Evolutionary conservation across 2,797 vertebrate species (phyloP).

Genomic region (Peromyscus attwateri): DNA sequence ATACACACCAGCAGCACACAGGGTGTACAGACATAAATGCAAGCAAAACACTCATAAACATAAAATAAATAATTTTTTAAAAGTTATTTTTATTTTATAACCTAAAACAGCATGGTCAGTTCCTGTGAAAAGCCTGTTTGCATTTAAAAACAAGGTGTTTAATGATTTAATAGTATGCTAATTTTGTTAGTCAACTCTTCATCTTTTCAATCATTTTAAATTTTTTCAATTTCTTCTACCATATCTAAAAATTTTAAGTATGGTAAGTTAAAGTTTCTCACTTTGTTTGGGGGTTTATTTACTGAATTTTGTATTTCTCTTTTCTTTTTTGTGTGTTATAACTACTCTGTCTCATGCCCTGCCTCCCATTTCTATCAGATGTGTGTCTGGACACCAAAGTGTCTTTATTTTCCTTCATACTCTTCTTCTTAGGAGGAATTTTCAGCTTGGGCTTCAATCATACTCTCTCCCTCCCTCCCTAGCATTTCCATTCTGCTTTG

Average conservation of each 20-base stretch:
- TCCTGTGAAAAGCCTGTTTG: background rate
- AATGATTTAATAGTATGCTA: background rate
- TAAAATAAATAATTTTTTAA: background rate
- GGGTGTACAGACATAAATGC: background rate
- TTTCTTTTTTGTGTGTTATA: background rate
- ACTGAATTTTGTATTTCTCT: background rate
- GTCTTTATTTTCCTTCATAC: constrained; percentile 3
- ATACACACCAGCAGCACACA: background rate
- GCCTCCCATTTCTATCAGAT: background rate
- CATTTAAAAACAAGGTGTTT: constrained; percentile 30
- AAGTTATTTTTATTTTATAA: constrained; percentile 21
- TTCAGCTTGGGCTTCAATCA: background rate
- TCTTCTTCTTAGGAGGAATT: constrained; percentile 48
- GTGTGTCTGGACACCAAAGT: background rate
- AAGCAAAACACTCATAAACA: background rate
- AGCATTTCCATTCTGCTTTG: background rate
- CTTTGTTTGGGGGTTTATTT: background rate
- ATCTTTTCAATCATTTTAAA: background rate
- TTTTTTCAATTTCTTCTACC: constrained; percentile 9
- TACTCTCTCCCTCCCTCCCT: background rate
- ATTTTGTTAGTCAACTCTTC: constrained; percentile 38
- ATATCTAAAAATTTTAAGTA: background rate
- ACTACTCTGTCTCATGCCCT: background rate
- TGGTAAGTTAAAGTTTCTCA: constrained; percentile 49
- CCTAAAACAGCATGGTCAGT: constrained; percentile 40